Evolutionary conservation across 2,797 vertebrate species (phyloP).

Genomic region (Falco columbarius): DNA sequence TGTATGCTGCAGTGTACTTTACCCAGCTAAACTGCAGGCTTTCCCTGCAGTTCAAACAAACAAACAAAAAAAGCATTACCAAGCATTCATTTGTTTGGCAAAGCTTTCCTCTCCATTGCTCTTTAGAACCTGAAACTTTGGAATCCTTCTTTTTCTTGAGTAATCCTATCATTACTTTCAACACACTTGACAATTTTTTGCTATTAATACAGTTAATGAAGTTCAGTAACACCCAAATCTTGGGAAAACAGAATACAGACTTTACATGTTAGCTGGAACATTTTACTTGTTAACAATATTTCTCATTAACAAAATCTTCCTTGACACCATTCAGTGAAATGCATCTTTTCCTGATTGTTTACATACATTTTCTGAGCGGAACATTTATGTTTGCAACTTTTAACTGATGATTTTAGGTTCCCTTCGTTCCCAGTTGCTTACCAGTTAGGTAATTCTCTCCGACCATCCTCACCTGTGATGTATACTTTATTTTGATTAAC

Average conservation of each 20-base stretch:
- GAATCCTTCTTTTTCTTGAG: not conserved
- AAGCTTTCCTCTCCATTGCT: not conserved
- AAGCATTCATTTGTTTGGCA: not conserved
- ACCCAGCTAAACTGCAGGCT: not conserved
- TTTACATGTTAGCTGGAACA: not conserved
- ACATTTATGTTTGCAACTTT: not conserved
- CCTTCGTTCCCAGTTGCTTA: not conserved
- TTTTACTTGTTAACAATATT: not conserved
- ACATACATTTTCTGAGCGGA: not conserved
- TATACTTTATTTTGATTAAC: not conserved
- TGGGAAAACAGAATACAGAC: not conserved
- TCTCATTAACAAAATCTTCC: not conserved
- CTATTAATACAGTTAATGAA: not conserved
- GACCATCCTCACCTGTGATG: not conserved
- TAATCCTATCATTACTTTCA: not conserved
- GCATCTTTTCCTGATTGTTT: not conserved
- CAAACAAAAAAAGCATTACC: too few species aligned
- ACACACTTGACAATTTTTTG: not conserved
- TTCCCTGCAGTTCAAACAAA: not conserved
- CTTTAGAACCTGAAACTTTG: not conserved
- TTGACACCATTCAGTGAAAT: not conserved
- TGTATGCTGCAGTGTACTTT: not conserved
- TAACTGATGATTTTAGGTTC: not conserved
- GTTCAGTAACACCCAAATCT: not conserved
- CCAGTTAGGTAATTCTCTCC: not conserved